A percentile compares a stretch with the other conserved stretches of the same genome.
These are phyloP conservation scores for Malurus cyaneus DNA, from an alignment of 2,113 vertebrate genomes.

Conservation along the genomic window DNA sequence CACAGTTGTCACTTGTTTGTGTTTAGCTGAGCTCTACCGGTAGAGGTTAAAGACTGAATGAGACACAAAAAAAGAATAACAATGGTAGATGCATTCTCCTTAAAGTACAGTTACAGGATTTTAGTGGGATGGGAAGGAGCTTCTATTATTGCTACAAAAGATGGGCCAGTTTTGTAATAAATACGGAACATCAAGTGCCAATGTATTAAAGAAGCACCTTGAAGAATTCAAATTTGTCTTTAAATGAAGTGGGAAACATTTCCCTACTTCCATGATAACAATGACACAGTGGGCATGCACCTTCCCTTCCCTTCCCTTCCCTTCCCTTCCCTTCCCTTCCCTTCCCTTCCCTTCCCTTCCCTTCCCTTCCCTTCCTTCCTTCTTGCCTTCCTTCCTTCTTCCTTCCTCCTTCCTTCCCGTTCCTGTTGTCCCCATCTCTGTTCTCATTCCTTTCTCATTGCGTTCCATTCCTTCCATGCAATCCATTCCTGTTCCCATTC, in stretches of 20 bases:
- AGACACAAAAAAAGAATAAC: not conserved
- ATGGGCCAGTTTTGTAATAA: not conserved
- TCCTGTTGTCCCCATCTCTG: not conserved
- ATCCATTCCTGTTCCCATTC: too few relatives aligned
- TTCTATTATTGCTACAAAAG: not conserved
- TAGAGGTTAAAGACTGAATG: not conserved
- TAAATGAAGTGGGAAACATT: not conserved
- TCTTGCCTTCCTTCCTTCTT: too few relatives aligned
- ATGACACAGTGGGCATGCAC: not conserved
- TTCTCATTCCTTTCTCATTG: too few relatives aligned
- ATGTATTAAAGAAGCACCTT: not conserved
- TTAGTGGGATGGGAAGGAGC: not conserved
- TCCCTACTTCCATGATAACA: not conserved
- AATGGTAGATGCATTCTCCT: not conserved
- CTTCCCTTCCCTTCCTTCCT: too few relatives aligned
- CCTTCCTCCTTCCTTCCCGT: too few relatives aligned
- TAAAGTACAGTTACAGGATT: not conserved
- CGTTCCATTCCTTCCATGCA: too few relatives aligned
- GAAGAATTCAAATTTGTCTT: not conserved
- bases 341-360: not conserved
- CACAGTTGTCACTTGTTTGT: not conserved
- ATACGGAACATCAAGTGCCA: not conserved
- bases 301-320: too few relatives aligned
- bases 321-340: too few relatives aligned
- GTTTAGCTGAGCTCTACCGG: not conserved